Evolutionary conservation across 2,797 vertebrate genomes (phyloP).

Genomic region (Sorex maritimensis): DNA sequence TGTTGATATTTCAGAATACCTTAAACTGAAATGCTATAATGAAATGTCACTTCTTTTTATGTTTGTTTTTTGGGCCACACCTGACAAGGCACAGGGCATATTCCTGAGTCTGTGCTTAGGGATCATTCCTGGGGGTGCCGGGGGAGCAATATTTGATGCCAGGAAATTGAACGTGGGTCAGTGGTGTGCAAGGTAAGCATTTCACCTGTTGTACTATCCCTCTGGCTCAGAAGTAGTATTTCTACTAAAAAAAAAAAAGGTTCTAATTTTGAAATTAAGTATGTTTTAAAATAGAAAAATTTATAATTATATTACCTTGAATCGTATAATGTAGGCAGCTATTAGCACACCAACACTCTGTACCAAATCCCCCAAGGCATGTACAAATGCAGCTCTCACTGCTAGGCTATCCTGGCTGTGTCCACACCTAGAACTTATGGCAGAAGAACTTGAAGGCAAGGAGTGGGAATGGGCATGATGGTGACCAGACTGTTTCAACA

Average conservation of each 20-base stretch:
- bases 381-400: slow-evolving; percentile 97
- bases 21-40: neutral
- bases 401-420: slow-evolving; percentile 94
- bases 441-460: slow-evolving; percentile 81
- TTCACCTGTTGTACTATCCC: neutral
- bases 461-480: slow-evolving; percentile 95
- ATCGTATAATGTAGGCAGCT: slow-evolving; percentile 97
- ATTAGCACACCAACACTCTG: slow-evolving; percentile 98
- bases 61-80: no score
- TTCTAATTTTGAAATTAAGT: slow-evolving; percentile 64
- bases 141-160: no score
- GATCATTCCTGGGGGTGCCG: no score
- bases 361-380: slow-evolving; percentile 97
- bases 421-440: slow-evolving; percentile 79
- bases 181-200: neutral
- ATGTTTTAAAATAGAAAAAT: slow-evolving; percentile 44
- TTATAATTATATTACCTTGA: slow-evolving; percentile 93
- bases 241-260: neutral
- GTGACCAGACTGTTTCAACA: slow-evolving; percentile 97
- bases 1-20: neutral
- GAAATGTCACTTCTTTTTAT: neutral
- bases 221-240: neutral
- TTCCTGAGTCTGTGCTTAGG: no score
- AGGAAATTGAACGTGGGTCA: no score
- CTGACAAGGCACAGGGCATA: no score